Conservation (phyloP, 2,797 vertebrate species). For the Podargus strigoides region DNA sequence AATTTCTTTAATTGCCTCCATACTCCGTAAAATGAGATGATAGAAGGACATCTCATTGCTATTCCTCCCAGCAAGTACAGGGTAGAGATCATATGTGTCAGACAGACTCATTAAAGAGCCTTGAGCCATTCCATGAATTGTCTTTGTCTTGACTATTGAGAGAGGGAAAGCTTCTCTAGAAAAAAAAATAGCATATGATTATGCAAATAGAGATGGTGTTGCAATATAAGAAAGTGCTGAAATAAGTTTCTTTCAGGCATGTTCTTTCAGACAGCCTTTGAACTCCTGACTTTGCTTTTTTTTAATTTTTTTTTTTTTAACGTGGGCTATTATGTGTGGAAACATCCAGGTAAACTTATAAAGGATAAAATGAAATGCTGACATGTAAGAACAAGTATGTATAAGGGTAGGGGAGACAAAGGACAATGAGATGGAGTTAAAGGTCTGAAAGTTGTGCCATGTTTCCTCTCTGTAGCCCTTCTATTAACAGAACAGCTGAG, state of each 20-base stretch:
- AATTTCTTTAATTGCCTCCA: neutral
- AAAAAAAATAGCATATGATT: neutral
- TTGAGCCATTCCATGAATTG: neutral
- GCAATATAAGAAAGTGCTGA: slow-evolving; percentile 30
- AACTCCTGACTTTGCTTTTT: neutral
- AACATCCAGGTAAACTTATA: neutral
- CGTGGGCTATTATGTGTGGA: accelerated
- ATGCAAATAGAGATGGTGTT: neutral
- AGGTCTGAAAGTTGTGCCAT: neutral
- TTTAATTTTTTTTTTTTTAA: neutral
- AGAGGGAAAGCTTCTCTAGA: neutral
- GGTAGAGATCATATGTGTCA: neutral
- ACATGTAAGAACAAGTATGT: neutral
- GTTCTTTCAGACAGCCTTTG: slow-evolving; percentile 16
- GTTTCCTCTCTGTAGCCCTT: neutral
- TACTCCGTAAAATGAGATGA: neutral
- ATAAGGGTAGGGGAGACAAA: neutral
- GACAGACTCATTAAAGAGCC: neutral
- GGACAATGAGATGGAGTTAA: neutral
- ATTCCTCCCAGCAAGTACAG: neutral
- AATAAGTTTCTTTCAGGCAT: neutral
- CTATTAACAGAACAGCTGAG: neutral
- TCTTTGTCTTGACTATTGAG: neutral
- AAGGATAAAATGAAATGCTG: neutral
- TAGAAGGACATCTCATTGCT: neutral